phyloP scores from a whole-genome alignment of 2,888 invertebrate genomes.

The Thera obeliscata region DNA sequence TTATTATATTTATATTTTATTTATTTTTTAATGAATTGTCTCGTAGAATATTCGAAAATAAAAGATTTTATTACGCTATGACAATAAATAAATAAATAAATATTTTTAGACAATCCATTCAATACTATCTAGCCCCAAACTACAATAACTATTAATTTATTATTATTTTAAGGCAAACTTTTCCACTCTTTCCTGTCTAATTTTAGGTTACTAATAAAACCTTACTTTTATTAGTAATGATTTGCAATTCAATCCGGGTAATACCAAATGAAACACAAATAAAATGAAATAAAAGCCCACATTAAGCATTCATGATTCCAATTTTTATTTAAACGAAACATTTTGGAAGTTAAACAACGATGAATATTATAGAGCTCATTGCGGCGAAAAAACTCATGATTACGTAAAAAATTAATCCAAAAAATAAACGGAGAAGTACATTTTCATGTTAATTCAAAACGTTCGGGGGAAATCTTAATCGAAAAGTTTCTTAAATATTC shows the following conservation, averaged over 20 bases:
- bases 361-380: conserved; percentile 53
- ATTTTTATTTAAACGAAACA: conserved; percentile 35
- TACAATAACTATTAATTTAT: too few relatives aligned
- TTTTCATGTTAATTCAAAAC: conserved; percentile 60
- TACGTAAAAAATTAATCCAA: conserved; percentile 54
- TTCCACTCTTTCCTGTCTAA: too few relatives aligned
- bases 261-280: conserved; percentile 23
- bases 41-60: too few relatives aligned
- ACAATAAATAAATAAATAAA: too few relatives aligned
- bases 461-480: conserved; percentile 58
- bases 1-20: too few relatives aligned
- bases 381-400: conserved; percentile 50
- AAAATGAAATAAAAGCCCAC: conserved; percentile 3
- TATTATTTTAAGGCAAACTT: too few relatives aligned
- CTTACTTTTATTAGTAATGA: not conserved
- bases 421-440: conserved; percentile 60
- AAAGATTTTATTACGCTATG: too few relatives aligned
- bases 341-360: conserved; percentile 36
- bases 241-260: not conserved
- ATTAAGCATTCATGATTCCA: conserved; percentile 33
- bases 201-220: too few relatives aligned
- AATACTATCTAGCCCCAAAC: too few relatives aligned
- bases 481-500: conserved; percentile 52
- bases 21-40: too few relatives aligned
- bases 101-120: too few relatives aligned